Evolutionary conservation across 2,888 invertebrate species (phyloP).

Genomic region (Limnephilus lunatus): DNA sequence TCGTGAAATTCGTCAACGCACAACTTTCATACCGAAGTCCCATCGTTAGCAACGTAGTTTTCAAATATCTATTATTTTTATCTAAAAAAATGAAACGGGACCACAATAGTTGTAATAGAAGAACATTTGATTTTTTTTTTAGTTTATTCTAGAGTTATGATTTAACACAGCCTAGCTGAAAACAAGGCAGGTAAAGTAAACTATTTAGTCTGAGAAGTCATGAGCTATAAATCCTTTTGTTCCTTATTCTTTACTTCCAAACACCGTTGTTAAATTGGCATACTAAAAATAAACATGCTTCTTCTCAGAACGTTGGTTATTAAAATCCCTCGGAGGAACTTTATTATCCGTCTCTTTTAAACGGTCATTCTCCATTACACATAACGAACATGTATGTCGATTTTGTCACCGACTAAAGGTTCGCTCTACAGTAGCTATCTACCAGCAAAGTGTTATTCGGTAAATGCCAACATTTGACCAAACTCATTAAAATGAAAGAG

Average conservation of each 20-base stretch:
- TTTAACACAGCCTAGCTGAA: not conserved
- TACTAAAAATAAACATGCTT: not conserved
- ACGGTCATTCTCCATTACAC: not conserved
- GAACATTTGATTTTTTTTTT: not conserved
- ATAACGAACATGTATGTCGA: too few species aligned
- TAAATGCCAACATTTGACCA: too few species aligned
- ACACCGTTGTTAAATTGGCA: not conserved
- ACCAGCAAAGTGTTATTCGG: not conserved
- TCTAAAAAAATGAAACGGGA: too few species aligned
- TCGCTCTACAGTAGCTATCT: not conserved
- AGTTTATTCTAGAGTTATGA: too few species aligned
- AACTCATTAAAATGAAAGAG: too few species aligned
- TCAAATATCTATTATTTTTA: not conserved
- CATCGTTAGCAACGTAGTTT: not conserved
- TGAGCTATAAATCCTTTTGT: not conserved
- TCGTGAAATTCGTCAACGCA: not conserved
- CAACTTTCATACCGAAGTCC: not conserved
- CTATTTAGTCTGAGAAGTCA: not conserved
- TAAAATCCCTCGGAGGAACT: not conserved
- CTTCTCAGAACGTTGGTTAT: not conserved
- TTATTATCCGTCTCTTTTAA: not conserved
- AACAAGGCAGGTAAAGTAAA: not conserved
- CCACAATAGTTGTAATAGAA: not conserved
- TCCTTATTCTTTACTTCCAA: not conserved
- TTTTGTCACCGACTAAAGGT: too few species aligned